A percentile compares a stretch with the other conserved stretches of the same genome.
Evolutionary conservation across 2,797 vertebrate species (phyloP).

Genomic region (Taeniopygia guttata): DNA sequence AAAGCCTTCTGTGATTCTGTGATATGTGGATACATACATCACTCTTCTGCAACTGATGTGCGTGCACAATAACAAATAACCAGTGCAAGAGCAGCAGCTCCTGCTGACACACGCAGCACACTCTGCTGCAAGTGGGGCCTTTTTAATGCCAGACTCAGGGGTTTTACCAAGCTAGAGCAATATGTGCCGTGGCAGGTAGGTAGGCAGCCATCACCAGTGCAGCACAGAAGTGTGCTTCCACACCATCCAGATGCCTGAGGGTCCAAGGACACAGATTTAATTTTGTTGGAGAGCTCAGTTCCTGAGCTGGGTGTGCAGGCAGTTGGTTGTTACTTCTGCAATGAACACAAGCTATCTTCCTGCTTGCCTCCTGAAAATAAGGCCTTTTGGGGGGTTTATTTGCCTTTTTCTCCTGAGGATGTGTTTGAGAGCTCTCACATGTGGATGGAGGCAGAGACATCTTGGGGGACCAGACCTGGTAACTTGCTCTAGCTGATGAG

Average conservation of each 20-base stretch:
- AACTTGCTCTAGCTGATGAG: neutral
- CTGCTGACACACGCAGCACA: neutral
- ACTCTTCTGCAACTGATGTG: neutral
- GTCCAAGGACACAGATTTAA: neutral
- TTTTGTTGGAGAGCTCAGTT: neutral
- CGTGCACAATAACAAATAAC: neutral
- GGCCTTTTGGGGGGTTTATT: accelerated
- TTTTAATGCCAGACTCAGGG: neutral
- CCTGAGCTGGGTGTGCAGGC: neutral
- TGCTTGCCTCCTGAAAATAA: neutral
- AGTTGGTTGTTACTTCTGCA: neutral
- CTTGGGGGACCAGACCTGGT: neutral
- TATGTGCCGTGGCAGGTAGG: neutral
- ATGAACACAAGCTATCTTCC: neutral
- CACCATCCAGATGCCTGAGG: accelerated
- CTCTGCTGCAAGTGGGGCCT: neutral
- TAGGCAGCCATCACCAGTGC: accelerated
- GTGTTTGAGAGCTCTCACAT: neutral
- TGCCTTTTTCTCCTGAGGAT: neutral
- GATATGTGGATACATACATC: neutral
- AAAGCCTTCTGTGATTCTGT: neutral
- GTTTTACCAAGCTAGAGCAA: neutral
- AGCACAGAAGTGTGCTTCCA: accelerated
- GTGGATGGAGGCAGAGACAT: neutral
- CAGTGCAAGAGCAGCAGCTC: neutral